Base-by-base conservation (phyloP, 2,113 vertebrate species). In the Scomber scombrus region DNA sequence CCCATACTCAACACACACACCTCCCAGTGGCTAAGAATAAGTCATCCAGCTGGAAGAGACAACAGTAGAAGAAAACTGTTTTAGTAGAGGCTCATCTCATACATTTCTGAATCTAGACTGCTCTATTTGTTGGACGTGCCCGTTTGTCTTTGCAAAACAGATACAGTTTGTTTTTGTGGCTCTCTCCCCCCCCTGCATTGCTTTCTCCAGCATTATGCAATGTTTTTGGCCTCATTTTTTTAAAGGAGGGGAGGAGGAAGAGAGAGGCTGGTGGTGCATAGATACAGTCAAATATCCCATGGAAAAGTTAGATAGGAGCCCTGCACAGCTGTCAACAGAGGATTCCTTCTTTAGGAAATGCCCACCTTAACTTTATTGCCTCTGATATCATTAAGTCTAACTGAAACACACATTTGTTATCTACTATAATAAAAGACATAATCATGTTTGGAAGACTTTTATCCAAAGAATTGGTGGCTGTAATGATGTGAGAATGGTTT, bases 21-120 rank as follows among this genome's bases (percentile, higher is more conserved):
- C 71, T 80, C 67, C 31, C 14, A 43, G 11, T 43, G 71, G 80
- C 91, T 91, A 89, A 90, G 69, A 92, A 92, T 93, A 92, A 92
- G 86, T 78, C 57, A 61, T 88, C 50, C 61, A 76, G 54, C 69
- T 76, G 76, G 63, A 78, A 61, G 66, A 78, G 62, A 43, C 3
- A 3, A 49, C 31, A 15, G 52, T 31, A 67, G 50, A 60, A 40
- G 55, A 78, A 61, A 49, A 56, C 8, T 4, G 50, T n/a, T 78
- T 54, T 11, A 56, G 54, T 23, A 11, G 71, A 74, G 14, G 61
- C 57, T 75, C 16, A 18, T 55, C 56, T 65, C 47, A 12, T 63
- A 82, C 58, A 65, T 57, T 46, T 64, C 19, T 69, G 47, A 47
- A 50, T 55, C 55, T 14, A 9, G 21, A n/a, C 21, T 65, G 34